phyloP scores from a whole-genome alignment of 2,113 vertebrate species.

The Campylomormyrus tamandua region DNA sequence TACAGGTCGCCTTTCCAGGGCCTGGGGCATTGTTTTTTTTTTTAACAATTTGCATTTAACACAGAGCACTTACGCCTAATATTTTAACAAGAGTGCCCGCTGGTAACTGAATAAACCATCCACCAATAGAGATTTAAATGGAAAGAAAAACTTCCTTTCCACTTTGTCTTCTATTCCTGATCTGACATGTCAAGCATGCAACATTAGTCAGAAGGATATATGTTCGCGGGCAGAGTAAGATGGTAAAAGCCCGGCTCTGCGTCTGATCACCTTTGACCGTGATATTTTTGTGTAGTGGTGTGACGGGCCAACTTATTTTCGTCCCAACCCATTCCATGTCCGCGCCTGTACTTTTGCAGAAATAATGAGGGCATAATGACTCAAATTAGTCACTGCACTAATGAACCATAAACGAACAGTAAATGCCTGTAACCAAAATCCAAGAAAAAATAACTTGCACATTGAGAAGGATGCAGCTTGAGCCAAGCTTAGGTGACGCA shows the following conservation, averaged over 20 bases:
- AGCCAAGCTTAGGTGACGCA: neutral
- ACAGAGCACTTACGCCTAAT: neutral
- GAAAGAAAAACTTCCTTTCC: neutral
- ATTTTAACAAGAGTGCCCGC: neutral
- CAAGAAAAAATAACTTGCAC: constrained; percentile 8
- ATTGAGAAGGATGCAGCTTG: constrained; percentile 19
- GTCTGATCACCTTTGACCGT: constrained; percentile 37
- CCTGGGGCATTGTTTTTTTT: neutral
- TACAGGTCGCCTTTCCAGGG: neutral
- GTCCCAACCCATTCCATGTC: constrained; percentile 36
- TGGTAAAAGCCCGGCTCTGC: neutral
- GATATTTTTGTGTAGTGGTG: constrained; percentile 52
- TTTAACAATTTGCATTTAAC: neutral
- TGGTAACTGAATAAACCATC: neutral
- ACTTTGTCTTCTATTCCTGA: neutral
- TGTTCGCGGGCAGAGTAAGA: neutral
- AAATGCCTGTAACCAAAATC: neutral
- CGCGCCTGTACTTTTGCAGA: constrained; percentile 20
- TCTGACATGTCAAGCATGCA: neutral
- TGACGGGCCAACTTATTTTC: constrained; percentile 26
- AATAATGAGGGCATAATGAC: constrained; percentile 20
- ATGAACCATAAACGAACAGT: constrained; percentile 16
- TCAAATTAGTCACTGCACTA: constrained; percentile 13
- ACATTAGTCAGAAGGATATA: neutral
- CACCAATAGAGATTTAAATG: neutral